These are phyloP conservation scores for Stenolophus ochropezus DNA, from an alignment of 2,888 invertebrate species.

Conservation along the genomic window DNA sequence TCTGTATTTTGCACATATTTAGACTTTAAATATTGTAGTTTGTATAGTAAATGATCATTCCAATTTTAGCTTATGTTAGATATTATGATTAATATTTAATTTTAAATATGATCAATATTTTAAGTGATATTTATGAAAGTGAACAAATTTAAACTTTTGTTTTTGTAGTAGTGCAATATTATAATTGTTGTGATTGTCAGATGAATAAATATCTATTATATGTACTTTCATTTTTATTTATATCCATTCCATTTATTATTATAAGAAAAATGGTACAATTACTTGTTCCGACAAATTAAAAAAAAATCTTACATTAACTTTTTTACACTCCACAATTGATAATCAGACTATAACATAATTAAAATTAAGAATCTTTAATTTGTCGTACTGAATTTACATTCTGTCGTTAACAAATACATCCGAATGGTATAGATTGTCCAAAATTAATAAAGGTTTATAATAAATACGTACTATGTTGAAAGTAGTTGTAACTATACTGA, in stretches of 20 bases:
- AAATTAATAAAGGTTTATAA: too few relatives aligned
- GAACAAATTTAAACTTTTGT: slow-evolving; percentile 46
- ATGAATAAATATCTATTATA: slow-evolving; percentile 53
- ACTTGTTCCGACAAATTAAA: too few relatives aligned
- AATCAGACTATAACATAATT: too few relatives aligned
- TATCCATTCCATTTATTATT: background rate
- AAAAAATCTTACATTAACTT: too few relatives aligned
- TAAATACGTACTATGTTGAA: background rate
- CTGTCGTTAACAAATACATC: too few relatives aligned
- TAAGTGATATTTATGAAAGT: slow-evolving; percentile 52
- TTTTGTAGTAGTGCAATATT: slow-evolving; percentile 58
- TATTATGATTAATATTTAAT: slow-evolving; percentile 53
- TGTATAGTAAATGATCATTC: slow-evolving; percentile 45
- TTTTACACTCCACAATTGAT: too few relatives aligned
- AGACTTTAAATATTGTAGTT: slow-evolving; percentile 31
- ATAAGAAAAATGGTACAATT: too few relatives aligned
- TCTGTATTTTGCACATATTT: slow-evolving; percentile 42
- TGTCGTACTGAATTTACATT: too few relatives aligned
- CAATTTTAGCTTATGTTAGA: slow-evolving; percentile 35
- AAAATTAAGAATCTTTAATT: too few relatives aligned
- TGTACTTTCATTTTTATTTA: slow-evolving; percentile 4
- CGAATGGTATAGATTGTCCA: too few relatives aligned
- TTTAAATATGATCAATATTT: slow-evolving; percentile 61
- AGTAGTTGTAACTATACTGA: too few relatives aligned
- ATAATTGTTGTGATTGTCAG: slow-evolving; percentile 59